Evolutionary conservation across 1,140 invertebrate species (phyloP), one percentile per base, ranked within the genome.

Genomic region (Cepaea nemoralis): DNA sequence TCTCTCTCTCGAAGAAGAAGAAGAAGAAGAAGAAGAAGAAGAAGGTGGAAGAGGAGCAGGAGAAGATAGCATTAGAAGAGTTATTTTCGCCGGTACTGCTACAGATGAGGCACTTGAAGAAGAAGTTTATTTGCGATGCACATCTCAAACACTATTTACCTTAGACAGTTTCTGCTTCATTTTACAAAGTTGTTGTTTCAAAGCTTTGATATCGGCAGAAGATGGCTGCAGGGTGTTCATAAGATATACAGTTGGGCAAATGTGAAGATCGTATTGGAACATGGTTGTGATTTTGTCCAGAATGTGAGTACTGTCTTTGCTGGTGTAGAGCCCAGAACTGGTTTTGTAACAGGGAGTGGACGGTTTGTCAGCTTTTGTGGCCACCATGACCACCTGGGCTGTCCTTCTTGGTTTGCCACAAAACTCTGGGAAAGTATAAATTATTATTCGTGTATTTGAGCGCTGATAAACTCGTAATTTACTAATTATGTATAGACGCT

Each of bases 281-380:
- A 92, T 91, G 45, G 92, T 84, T 40, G 85, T 90, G 48, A 93
- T 90, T 83, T 92, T 93, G 45, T 90, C 85, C 66, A 94, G 88
- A 40, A 94, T 91, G 40, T 92, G 91, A 71, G 93, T 92, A 2
- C 93, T 93, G 77, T 94, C 93, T n/a, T 92, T 91, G 86, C 92
- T 93, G 12, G 93, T 88, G 89, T 93, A 94, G 83, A 93, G 93
- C 40, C 94, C 94, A 35, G 92, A 90, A 40, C 91, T 86, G 66
- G 92, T 93, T 83, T 92, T 93, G 19, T 91, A 91, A 59, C 93
- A 93, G 12, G 92, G 91, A 0, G 87, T 79, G 3, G 22, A 45
- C n/a, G 89, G 88, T 8, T 89, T 85, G 86, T 95, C 94, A 22
- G 94, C 94, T 89, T 95, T 94, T 0, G 94, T 95, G 12, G 94